Evolutionary conservation across 2,888 invertebrate species (phyloP).

Genomic region (Hemaris fuciformis): DNA sequence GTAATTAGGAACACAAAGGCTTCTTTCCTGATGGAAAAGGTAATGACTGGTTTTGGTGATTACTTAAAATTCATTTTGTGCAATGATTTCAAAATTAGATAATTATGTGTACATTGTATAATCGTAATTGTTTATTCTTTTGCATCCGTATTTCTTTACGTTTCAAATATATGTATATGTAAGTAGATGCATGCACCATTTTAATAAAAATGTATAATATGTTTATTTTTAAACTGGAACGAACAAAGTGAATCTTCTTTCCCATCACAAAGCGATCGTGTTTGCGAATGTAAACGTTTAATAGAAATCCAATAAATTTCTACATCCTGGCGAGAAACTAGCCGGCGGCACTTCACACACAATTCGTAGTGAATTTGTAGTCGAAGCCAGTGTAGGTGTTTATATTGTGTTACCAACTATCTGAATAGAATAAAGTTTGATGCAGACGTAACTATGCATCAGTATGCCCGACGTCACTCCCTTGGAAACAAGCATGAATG

Average conservation of each 20-base stretch:
- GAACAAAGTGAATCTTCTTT: neutral
- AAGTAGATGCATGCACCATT: too few relatives aligned
- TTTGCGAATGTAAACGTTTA: neutral
- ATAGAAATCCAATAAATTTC: slow-evolving; percentile 3
- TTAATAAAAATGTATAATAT: too few relatives aligned
- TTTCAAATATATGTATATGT: too few relatives aligned
- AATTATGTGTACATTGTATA: neutral
- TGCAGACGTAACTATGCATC: slow-evolving; percentile 5
- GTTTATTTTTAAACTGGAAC: too few relatives aligned
- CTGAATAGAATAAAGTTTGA: slow-evolving; percentile 10
- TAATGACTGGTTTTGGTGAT: neutral
- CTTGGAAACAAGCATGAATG: slow-evolving; percentile 10
- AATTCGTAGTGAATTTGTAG: slow-evolving; percentile 1
- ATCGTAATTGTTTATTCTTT: neutral
- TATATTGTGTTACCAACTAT: slow-evolving; percentile 9
- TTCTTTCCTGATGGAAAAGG: neutral
- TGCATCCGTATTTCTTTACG: neutral
- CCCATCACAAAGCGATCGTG: neutral
- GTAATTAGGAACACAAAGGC: neutral
- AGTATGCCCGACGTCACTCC: slow-evolving; percentile 9
- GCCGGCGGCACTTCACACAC: neutral
- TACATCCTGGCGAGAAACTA: neutral
- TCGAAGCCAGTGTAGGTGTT: neutral
- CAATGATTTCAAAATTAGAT: neutral
- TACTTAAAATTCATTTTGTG: neutral